A percentile compares a stretch with the other conserved stretches of the same genome.
Evolutionary conservation across 2,888 invertebrate genomes (phyloP).

Genomic region (Diploptera punctata): DNA sequence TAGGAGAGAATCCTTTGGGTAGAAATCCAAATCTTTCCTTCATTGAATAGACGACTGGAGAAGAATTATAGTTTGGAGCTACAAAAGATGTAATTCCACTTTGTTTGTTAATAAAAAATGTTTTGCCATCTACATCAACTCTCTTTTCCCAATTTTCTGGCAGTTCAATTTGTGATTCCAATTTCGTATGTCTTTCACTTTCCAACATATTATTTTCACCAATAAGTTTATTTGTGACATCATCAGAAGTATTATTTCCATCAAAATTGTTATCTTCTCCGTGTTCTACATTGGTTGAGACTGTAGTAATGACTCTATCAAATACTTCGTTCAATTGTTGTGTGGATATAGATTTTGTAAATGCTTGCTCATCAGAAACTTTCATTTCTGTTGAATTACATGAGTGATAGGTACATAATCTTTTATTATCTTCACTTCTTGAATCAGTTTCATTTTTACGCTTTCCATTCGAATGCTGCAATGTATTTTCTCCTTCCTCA

Average conservation of each 20-base stretch:
- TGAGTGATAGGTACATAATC: too few species aligned
- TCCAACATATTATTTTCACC: too few species aligned
- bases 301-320: neutral
- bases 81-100: constrained; percentile 50
- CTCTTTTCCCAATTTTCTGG: constrained; percentile 42
- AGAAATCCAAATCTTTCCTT: constrained; percentile 59
- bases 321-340: constrained; percentile 4
- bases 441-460: too few species aligned
- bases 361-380: too few species aligned
- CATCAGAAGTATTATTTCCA: neutral
- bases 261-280: neutral
- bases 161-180: too few species aligned
- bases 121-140: constrained; percentile 47
- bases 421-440: too few species aligned
- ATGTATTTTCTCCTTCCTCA: too few species aligned
- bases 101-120: constrained; percentile 49
- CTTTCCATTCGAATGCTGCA: too few species aligned
- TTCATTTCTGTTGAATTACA: too few species aligned
- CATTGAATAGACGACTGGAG: constrained; percentile 50
- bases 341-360: neutral
- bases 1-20: constrained; percentile 67
- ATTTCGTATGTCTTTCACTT: too few species aligned
- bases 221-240: too few species aligned
- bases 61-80: constrained; percentile 39
- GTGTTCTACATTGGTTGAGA: too few species aligned